Percentiles rank a stretch among this genome's conserved stretches.
These are phyloP conservation scores for Mimachlamys varia DNA, from an alignment of 2,888 invertebrate genomes.

Conservation along the genomic window DNA sequence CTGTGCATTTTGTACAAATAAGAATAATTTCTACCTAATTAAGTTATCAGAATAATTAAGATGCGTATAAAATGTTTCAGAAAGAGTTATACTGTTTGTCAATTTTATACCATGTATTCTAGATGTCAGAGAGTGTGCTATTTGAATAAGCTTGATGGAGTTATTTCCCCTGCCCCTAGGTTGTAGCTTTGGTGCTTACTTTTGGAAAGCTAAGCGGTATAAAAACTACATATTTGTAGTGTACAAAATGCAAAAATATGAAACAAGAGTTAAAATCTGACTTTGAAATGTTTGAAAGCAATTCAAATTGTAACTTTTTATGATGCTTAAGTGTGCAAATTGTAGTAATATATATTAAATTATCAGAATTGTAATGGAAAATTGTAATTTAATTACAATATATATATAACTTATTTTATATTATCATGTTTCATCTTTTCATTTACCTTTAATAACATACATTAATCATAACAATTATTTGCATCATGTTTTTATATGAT, in stretches of 20 bases:
- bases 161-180: neutral
- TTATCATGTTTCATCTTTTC: neutral
- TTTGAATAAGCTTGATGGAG: constrained; percentile 6
- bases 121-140: neutral
- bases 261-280: neutral
- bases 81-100: too few relatives aligned
- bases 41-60: too few relatives aligned
- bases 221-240: neutral
- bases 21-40: too few relatives aligned
- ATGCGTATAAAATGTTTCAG: too few relatives aligned
- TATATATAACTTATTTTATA: neutral
- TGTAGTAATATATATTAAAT: neutral
- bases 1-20: too few relatives aligned
- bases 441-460: neutral
- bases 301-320: neutral
- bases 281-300: neutral
- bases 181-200: neutral
- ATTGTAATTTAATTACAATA: constrained; percentile 21
- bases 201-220: too few relatives aligned
- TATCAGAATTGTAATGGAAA: neutral
- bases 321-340: neutral
- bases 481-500: neutral
- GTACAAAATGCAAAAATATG: neutral
- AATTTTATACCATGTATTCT: too few relatives aligned
- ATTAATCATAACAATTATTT: neutral